Conservation (phyloP, 2,113 vertebrate species). For the Corydoras maculifer region DNA sequence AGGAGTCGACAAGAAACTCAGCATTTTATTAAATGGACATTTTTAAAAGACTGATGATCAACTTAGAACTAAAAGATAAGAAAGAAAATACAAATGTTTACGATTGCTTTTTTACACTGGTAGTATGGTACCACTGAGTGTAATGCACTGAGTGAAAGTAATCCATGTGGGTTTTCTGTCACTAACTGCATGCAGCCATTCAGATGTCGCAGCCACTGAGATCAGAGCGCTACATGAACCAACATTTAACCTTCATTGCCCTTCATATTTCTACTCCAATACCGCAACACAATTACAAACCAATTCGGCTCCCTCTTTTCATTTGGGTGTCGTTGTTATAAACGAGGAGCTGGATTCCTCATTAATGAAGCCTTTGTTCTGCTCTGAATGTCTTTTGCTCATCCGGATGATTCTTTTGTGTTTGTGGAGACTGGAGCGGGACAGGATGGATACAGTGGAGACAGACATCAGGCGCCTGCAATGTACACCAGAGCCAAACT, state of each 20-base stretch:
- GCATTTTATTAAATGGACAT: too few relatives aligned
- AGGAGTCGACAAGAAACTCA: too few relatives aligned
- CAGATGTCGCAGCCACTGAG: slow-evolving; percentile 9
- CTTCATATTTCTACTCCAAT: slow-evolving; percentile 22
- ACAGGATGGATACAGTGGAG: background rate
- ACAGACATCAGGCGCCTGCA: too few relatives aligned
- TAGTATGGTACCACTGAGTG: background rate
- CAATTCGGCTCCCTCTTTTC: slow-evolving; percentile 9
- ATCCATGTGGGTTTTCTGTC: background rate
- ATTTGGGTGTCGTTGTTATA: slow-evolving; percentile 17
- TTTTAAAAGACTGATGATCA: too few relatives aligned
- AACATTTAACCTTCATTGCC: slow-evolving; percentile 24
- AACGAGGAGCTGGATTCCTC: slow-evolving; percentile 26
- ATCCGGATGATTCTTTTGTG: slow-evolving; percentile 31
- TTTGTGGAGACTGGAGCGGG: slow-evolving; percentile 6
- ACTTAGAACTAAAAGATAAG: too few relatives aligned
- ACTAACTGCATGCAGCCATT: slow-evolving; percentile 4
- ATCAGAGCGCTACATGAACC: background rate
- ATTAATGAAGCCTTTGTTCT: slow-evolving; percentile 34
- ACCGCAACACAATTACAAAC: slow-evolving; percentile 15
- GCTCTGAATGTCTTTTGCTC: slow-evolving; percentile 26
- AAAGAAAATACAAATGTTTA: too few relatives aligned
- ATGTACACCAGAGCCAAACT: too few relatives aligned
- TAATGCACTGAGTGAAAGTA: background rate
- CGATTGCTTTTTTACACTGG: background rate